Evolutionary conservation across 1,140 invertebrate genomes (phyloP).

Genomic region (Bombus waltoni): DNA sequence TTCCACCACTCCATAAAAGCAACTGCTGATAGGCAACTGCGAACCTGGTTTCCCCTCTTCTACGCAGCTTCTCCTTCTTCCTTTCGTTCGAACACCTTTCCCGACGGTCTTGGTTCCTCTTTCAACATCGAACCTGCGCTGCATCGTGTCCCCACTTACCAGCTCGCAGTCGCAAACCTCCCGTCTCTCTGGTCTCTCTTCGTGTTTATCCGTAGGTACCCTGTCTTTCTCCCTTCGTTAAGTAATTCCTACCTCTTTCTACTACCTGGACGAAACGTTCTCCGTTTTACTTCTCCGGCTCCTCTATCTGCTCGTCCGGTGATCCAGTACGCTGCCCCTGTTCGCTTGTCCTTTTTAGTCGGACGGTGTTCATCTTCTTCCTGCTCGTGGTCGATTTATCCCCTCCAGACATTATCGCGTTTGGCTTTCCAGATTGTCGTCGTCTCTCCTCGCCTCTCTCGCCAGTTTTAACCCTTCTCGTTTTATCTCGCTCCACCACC

Average conservation of each 20-base stretch:
- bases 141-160: conserved; percentile 37
- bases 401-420: conserved; percentile 41
- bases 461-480: conserved; percentile 10
- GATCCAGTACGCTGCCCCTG: conserved; percentile 57
- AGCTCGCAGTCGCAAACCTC: background rate
- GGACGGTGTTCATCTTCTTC: conserved; percentile 41
- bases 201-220: conserved; percentile 46
- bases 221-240: conserved; percentile 6
- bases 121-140: conserved; percentile 21
- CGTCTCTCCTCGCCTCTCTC: background rate
- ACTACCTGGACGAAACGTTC: conserved; percentile 46
- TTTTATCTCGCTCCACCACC: background rate
- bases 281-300: conserved; percentile 54
- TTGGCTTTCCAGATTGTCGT: conserved; percentile 37
- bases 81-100: conserved; percentile 9
- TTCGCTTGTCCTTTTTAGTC: conserved; percentile 37
- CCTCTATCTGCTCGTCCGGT: conserved; percentile 54
- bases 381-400: conserved; percentile 46
- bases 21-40: conserved; percentile 42
- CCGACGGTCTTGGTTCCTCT: conserved; percentile 16
- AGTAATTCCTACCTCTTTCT: conserved; percentile 12
- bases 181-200: conserved; percentile 35
- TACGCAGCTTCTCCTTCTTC: background rate
- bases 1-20: conserved; percentile 7
- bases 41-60: conserved; percentile 15